Base-by-base conservation (phyloP, 2,797 vertebrate species). In the Gorsachius magnificus region DNA sequence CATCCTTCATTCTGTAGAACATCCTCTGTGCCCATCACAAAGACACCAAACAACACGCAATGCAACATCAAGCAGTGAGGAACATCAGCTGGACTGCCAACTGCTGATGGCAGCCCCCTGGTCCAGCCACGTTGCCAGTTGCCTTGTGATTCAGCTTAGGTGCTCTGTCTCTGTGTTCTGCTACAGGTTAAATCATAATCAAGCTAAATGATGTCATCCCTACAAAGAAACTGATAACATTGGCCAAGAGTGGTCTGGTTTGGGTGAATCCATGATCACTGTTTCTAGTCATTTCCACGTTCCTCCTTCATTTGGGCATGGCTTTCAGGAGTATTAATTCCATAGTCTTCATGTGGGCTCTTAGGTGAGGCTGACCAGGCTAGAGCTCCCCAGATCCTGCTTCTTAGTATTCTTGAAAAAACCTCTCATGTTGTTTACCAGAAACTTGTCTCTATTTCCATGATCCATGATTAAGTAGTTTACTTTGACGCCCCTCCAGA, bases 201-300 rank as follows among this genome's bases (percentile, higher is more conserved):
- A 58, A 16, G 63, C 5, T 2, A 6, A 60, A 8, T 1, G 0
- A 6, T 22, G 8, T 11, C 0, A 25, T 28, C 14, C 38, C 9
- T 58, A 28, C 29, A 43, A 17, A 63, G 26, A 66, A 70, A 51
- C 3, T 4, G 3, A 1, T 15, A 8, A 0, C 0, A 3, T 1
- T 56, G 16, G 7, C 33, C 26, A 36, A 33, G 24, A 12, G 3
- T 20, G 3, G 1, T 3, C 12, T 54, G 24, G 0, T 1, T 2
- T 41, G 41, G 20, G 4, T 16, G 5, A 53, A 19, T 31, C 16
- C 17, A 7, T 4, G n/a, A 5, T 41, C 13, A 9, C 8, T 9
- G 2, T n/a, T 64, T 46, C 5, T 14, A 46, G 6, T 22, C 20
- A 5, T 31, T 6, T 4, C 21, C 31, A n/a, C 9, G 3, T 12